These are phyloP conservation scores for Stegodyphus mimosarum DNA, from an alignment of 1,140 invertebrate species.

Conservation along the genomic window DNA sequence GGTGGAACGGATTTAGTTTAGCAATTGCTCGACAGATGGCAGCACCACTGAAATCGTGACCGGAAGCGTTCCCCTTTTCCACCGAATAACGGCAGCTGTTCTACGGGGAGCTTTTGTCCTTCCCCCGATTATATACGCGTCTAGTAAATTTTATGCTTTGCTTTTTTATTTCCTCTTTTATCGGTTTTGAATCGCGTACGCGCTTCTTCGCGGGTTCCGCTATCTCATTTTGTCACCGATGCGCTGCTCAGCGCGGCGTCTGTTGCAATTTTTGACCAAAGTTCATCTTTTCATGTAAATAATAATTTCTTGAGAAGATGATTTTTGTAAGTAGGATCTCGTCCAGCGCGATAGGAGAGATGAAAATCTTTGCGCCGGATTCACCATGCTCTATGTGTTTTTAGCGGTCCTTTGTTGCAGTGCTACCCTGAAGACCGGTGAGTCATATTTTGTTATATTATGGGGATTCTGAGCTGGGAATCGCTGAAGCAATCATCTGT, in stretches of 20 bases:
- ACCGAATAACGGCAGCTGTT: slow-evolving; percentile 44
- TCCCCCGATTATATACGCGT: not conserved
- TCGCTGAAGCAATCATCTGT: too few species aligned
- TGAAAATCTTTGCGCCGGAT: slow-evolving; percentile 18
- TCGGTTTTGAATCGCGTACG: slow-evolving; percentile 34
- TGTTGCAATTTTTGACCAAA: slow-evolving; percentile 8
- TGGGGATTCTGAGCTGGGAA: too few species aligned
- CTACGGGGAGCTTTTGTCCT: slow-evolving; percentile 17
- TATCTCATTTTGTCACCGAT: slow-evolving; percentile 10
- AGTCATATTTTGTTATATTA: not conserved
- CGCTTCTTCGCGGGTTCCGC: not conserved
- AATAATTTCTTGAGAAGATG: slow-evolving; percentile 29
- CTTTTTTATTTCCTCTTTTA: slow-evolving; percentile 7
- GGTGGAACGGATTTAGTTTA: not conserved
- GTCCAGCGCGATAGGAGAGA: not conserved
- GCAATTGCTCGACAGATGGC: slow-evolving; percentile 19
- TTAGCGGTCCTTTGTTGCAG: not conserved
- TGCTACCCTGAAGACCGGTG: slow-evolving; percentile 2
- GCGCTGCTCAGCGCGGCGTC: not conserved
- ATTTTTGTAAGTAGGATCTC: not conserved
- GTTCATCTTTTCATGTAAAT: slow-evolving; percentile 30
- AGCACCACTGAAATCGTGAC: slow-evolving; percentile 38
- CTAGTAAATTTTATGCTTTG: not conserved
- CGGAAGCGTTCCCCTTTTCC: slow-evolving; percentile 35
- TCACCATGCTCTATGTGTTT: slow-evolving; percentile 25